Conservation (phyloP, 2,113 vertebrate species). For the Sturnus vulgaris region DNA sequence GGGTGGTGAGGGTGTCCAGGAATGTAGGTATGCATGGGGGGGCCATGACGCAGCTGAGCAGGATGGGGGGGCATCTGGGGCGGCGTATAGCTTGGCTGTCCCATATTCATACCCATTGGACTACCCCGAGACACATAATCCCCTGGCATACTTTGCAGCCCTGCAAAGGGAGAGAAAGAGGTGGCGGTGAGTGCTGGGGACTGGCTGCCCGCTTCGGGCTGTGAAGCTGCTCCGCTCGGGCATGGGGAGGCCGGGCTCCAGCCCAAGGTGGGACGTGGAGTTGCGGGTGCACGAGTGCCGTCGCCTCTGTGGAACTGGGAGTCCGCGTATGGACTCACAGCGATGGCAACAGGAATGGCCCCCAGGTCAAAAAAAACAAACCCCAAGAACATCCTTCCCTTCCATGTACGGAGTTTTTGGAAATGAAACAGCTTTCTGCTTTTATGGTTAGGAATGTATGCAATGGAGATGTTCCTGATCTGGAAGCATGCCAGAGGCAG, state of each 20-base stretch:
- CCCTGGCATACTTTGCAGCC: conserved; percentile 89
- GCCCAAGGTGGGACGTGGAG: accelerated
- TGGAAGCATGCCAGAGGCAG: not conserved
- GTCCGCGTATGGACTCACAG: accelerated
- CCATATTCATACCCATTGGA: conserved; percentile 85
- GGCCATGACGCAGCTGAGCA: conserved; percentile 83
- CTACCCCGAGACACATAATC: conserved; percentile 90
- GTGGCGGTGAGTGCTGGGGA: not conserved
- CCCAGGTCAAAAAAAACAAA: not conserved
- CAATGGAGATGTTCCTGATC: not conserved
- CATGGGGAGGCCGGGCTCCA: accelerated
- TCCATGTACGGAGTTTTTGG: not conserved
- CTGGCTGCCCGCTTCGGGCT: accelerated
- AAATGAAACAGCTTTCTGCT: not conserved
- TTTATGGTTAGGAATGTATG: not conserved
- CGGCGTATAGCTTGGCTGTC: conserved; percentile 82
- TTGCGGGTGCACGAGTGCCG: accelerated
- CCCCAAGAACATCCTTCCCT: not conserved
- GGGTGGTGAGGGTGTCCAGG: conserved; percentile 88
- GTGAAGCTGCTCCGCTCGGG: accelerated
- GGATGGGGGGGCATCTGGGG: conserved; percentile 84
- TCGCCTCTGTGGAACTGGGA: not conserved
- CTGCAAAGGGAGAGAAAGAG: conserved; percentile 74
- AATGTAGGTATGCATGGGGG: conserved; percentile 88
- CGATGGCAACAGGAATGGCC: accelerated